phyloP scores from a whole-genome alignment of 2,113 vertebrate species.

The Mesoclemmys tuberculata region DNA sequence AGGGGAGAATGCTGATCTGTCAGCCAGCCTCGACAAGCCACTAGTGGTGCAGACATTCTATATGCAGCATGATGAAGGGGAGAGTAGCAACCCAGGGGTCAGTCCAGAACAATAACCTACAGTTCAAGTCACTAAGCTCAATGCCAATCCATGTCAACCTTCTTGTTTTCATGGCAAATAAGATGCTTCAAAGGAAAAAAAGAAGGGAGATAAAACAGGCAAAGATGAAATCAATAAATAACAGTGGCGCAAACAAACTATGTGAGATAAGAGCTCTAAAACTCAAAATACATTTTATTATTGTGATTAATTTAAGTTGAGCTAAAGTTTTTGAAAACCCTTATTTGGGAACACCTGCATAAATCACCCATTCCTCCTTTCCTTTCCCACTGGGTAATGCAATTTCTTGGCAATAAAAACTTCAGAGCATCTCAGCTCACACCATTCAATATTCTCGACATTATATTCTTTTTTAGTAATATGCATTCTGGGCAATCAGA shows the following conservation, averaged over 20 bases:
- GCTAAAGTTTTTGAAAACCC: neutral
- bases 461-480: neutral
- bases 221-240: neutral
- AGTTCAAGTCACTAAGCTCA: neutral
- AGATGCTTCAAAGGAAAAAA: neutral
- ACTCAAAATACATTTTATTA: neutral
- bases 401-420: neutral
- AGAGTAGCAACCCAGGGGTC: neutral
- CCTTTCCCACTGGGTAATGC: neutral
- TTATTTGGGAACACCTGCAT: slow-evolving; percentile 3
- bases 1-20: neutral
- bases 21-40: neutral
- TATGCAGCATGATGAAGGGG: neutral
- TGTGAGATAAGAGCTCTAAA: neutral
- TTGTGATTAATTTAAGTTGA: neutral
- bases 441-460: neutral
- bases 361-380: neutral
- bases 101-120: neutral
- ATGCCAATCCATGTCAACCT: neutral
- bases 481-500: neutral
- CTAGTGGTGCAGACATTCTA: neutral
- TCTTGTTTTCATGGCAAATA: neutral
- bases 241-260: neutral
- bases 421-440: neutral
- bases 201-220: neutral